phyloP scores from a whole-genome alignment of 1,140 invertebrate species.

The Oryctes rhinoceros region DNA sequence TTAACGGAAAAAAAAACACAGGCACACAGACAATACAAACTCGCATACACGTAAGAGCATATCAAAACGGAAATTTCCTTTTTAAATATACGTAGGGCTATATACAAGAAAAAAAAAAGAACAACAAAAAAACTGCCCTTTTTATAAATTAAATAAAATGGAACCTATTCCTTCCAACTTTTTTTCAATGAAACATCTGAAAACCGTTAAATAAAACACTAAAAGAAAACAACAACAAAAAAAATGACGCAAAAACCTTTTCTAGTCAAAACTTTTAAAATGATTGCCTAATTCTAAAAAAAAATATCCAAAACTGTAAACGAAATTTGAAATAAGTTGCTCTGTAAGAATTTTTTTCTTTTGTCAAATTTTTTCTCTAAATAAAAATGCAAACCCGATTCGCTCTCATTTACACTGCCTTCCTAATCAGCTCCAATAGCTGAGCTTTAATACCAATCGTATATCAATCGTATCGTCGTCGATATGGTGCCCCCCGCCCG shows the following conservation, averaged over 20 bases:
- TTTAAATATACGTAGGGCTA: background rate
- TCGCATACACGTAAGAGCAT: background rate
- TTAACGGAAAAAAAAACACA: conserved; percentile 38
- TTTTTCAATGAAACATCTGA: no score
- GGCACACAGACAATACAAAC: conserved; percentile 8
- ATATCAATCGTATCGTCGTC: conserved; percentile 48
- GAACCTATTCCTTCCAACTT: no score
- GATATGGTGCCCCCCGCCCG: conserved; percentile 47
- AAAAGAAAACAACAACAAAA: no score
- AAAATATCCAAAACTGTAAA: background rate
- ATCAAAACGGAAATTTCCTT: background rate
- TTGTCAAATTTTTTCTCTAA: background rate
- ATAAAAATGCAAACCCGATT: conserved; percentile 21
- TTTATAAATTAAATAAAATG: no score
- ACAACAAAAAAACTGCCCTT: background rate
- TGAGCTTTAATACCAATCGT: background rate
- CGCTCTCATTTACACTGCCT: conserved; percentile 28
- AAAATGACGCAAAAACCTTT: no score
- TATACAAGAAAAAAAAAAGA: background rate
- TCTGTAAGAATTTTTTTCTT: background rate
- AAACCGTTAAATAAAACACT: no score
- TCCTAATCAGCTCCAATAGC: conserved; percentile 14
- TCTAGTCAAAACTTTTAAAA: no score
- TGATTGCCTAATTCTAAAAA: no score
- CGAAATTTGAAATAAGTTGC: background rate